Conservation (phyloP, 2,797 vertebrate genomes). For the Tapera naevia region DNA sequence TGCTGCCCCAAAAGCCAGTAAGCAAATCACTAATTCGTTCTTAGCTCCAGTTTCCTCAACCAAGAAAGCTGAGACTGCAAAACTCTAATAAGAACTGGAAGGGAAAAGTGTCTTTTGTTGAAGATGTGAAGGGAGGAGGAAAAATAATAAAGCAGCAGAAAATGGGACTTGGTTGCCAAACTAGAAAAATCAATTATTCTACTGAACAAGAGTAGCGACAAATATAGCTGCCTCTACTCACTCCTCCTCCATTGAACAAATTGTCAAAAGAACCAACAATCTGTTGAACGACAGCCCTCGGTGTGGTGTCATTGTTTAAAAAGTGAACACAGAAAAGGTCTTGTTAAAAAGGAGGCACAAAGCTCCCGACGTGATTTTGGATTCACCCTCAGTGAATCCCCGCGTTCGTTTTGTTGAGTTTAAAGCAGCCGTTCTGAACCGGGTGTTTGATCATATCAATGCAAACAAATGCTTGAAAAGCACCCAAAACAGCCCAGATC, state of each 20-base stretch:
- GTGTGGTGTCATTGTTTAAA: constrained; percentile 41
- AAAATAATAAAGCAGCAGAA: constrained; percentile 32
- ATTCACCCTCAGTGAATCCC: constrained; percentile 30
- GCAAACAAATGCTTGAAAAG: constrained; percentile 59
- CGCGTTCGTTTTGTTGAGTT: not conserved
- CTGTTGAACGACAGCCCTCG: constrained; percentile 56
- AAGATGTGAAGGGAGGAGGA: not conserved
- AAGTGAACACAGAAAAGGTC: constrained; percentile 52
- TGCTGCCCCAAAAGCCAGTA: not conserved
- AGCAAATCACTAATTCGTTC: not conserved
- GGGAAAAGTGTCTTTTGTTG: constrained; percentile 31
- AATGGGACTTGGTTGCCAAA: constrained; percentile 54
- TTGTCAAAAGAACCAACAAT: constrained; percentile 68
- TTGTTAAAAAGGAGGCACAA: constrained; percentile 36
- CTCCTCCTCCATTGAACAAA: constrained; percentile 66
- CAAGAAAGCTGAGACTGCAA: constrained; percentile 43
- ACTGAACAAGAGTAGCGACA: constrained; percentile 60
- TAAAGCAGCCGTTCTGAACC: constrained; percentile 41
- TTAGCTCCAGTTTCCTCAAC: not conserved
- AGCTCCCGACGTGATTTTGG: constrained; percentile 46
- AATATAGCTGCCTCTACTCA: constrained; percentile 62
- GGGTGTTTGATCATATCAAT: constrained; percentile 54
- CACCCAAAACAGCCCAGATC: constrained; percentile 50
- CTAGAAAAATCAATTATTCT: constrained; percentile 67
- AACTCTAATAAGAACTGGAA: constrained; percentile 21